phyloP scores from a whole-genome alignment of 2,888 invertebrate species.

The Mylabris sibirica region DNA sequence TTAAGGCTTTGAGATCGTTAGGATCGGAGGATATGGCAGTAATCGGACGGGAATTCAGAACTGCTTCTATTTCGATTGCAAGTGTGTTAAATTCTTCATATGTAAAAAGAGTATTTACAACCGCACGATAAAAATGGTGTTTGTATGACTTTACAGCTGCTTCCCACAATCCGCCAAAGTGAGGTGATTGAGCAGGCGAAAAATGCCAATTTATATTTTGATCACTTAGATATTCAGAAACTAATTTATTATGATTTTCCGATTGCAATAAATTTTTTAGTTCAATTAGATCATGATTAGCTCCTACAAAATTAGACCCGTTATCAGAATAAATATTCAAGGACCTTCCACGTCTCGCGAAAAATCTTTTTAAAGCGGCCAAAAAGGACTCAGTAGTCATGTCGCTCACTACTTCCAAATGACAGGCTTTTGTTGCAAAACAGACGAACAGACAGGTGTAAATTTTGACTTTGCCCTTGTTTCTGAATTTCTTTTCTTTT shows the following conservation, averaged over 20 bases:
- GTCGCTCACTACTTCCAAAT: background rate
- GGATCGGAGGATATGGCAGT: constrained; percentile 43
- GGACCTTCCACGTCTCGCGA: background rate
- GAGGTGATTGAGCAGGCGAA: background rate
- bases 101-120: background rate
- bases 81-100: background rate
- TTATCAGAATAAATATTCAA: background rate
- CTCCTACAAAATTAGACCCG: background rate
- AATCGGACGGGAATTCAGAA: constrained; percentile 49
- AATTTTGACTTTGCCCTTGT: background rate
- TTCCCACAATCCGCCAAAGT: background rate
- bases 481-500: background rate
- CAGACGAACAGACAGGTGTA: background rate
- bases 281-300: background rate
- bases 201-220: background rate
- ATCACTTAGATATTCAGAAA: too few relatives aligned
- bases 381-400: background rate
- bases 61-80: background rate
- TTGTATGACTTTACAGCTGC: background rate
- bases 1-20: constrained; percentile 35
- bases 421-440: background rate
- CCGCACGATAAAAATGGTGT: background rate
- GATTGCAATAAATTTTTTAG: too few relatives aligned
- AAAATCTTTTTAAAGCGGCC: too few relatives aligned
- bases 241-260: too few relatives aligned